A percentile compares a stretch with the other conserved stretches of the same genome.
Evolutionary conservation across 2,888 invertebrate species (phyloP).

Genomic region (Drepana falcataria): DNA sequence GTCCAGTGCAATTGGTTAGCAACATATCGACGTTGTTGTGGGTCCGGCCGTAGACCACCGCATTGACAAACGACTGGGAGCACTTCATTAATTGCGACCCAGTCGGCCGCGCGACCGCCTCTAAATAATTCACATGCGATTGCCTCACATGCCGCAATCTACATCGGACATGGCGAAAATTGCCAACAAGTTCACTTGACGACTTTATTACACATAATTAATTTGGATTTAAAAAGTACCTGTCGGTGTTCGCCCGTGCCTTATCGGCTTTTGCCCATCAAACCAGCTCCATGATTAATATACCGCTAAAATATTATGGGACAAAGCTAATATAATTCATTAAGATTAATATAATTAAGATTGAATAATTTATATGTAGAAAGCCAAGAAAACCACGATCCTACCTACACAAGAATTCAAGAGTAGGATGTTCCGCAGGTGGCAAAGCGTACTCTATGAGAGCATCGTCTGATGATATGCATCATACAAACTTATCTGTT

Average conservation of each 20-base stretch:
- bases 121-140: conserved; percentile 72
- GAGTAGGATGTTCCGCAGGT: too few species aligned
- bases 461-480: too few species aligned
- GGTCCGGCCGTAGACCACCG: conserved; percentile 46
- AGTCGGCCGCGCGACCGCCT: conserved; percentile 61
- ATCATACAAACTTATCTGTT: too few species aligned
- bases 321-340: too few species aligned
- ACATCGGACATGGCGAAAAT: conserved; percentile 47
- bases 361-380: too few species aligned
- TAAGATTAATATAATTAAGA: too few species aligned
- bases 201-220: conserved; percentile 50
- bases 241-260: conserved; percentile 14
- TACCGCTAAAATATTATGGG: too few species aligned
- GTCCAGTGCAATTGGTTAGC: conserved; percentile 42
- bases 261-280: neutral
- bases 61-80: conserved; percentile 71
- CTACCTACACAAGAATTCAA: too few species aligned
- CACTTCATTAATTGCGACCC: conserved; percentile 73
- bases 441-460: too few species aligned
- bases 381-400: too few species aligned
- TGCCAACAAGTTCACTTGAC: conserved; percentile 41
- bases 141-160: conserved; percentile 49
- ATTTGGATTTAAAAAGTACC: conserved; percentile 44
- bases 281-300: too few species aligned
- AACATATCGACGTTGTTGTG: conserved; percentile 52